Evolutionary conservation across 2,113 vertebrate species (phyloP).

Genomic region (Triplophysa tibetana): DNA sequence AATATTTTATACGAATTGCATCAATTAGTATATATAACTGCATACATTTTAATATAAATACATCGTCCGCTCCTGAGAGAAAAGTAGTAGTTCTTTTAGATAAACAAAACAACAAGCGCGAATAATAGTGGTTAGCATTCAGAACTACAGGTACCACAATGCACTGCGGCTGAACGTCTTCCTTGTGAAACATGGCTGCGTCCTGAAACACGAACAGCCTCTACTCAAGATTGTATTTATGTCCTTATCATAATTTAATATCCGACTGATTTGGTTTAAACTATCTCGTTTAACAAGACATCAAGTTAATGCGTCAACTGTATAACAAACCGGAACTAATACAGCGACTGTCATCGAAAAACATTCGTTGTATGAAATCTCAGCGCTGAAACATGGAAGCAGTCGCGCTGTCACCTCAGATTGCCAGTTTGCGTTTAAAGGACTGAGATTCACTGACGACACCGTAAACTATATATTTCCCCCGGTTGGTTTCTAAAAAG

Average conservation of each 20-base stretch:
- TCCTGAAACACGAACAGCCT: constrained; percentile 58
- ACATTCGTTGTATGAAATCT: background rate
- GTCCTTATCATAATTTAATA: constrained; percentile 22
- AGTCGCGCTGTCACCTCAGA: background rate
- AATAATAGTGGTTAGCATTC: background rate
- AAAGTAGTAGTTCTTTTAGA: background rate
- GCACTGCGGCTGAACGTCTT: constrained; percentile 46
- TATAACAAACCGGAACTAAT: background rate
- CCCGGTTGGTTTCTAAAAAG: constrained; percentile 45
- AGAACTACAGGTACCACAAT: constrained; percentile 72
- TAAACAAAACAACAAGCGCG: background rate
- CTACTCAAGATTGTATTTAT: constrained; percentile 64
- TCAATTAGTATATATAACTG: background rate
- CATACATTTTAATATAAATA: background rate
- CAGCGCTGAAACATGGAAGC: constrained; percentile 25
- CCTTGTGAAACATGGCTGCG: constrained; percentile 73
- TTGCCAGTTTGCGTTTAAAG: background rate
- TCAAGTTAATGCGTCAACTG: background rate
- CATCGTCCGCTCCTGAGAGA: background rate
- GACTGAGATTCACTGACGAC: constrained; percentile 21
- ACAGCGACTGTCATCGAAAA: background rate
- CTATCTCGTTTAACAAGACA: background rate
- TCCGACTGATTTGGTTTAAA: background rate
- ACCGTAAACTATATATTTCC: background rate
- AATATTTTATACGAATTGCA: too few relatives aligned